Evolutionary conservation across 2,888 invertebrate genomes (phyloP).

Genomic region (Cylloceria caligata): DNA sequence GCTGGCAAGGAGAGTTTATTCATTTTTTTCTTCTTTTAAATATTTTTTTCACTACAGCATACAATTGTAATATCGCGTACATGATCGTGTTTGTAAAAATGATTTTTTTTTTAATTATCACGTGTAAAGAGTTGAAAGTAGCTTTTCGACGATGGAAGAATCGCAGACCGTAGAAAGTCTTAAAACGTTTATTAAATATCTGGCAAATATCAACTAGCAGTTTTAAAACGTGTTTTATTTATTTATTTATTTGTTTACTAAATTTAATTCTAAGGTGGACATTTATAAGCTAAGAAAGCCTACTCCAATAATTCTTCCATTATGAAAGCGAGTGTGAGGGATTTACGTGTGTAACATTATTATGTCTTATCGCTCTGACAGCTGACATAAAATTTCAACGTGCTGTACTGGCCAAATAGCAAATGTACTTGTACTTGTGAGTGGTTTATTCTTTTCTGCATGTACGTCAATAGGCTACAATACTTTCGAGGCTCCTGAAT

Average conservation of each 20-base stretch:
- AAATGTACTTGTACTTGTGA: conserved; percentile 21
- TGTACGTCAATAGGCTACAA: conserved; percentile 39
- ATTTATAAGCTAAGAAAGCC: neutral
- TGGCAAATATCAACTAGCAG: neutral
- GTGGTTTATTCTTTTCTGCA: conserved; percentile 7
- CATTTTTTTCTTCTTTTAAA: conserved; percentile 3
- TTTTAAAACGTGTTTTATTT: neutral
- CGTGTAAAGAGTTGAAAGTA: neutral
- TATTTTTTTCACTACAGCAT: conserved; percentile 22
- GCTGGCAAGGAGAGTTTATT: conserved; percentile 43
- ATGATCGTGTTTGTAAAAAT: neutral
- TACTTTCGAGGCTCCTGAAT: conserved; percentile 43
- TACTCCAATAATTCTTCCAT: conserved; percentile 8
- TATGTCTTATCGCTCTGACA: conserved; percentile 24
- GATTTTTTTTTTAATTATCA: neutral
- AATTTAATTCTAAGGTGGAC: neutral
- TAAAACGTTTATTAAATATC: neutral
- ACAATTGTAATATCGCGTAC: conserved; percentile 36
- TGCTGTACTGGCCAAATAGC: conserved; percentile 44
- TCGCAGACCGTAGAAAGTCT: neutral
- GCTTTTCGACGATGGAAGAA: conserved; percentile 19
- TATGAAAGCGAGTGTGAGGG: conserved; percentile 12
- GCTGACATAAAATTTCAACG: conserved; percentile 52
- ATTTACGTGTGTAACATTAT: conserved; percentile 28
- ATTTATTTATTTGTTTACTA: neutral